Conservation (phyloP, 2,113 vertebrate species). For the Montifringilla adamsi region DNA sequence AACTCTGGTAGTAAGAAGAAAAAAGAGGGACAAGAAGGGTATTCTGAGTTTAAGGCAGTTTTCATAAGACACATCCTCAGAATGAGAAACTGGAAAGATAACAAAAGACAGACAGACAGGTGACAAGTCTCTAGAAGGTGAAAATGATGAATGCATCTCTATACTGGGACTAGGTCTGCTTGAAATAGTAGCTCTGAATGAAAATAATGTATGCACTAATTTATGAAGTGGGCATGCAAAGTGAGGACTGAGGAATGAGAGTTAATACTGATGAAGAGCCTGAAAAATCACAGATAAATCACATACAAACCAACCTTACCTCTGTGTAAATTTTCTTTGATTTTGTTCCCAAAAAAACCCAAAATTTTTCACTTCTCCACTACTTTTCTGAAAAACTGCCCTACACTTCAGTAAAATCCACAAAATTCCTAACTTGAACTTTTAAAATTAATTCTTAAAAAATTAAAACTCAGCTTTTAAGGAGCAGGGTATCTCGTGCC, state of each 20-base stretch:
- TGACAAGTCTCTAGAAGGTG: not conserved
- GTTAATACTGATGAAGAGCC: not conserved
- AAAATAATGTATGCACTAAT: not conserved
- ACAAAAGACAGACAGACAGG: not conserved
- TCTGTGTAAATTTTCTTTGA: not conserved
- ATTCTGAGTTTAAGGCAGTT: not conserved
- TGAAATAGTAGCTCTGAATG: not conserved
- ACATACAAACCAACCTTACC: not conserved
- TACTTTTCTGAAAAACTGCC: not conserved
- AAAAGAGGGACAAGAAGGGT: not conserved
- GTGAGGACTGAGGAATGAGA: not conserved
- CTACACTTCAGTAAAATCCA: not conserved
- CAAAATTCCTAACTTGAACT: not conserved
- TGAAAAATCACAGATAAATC: not conserved
- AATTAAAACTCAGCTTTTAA: not conserved
- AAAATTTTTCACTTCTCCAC: not conserved
- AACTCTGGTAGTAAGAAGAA: not conserved
- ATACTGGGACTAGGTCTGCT: not conserved
- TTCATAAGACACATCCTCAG: not conserved
- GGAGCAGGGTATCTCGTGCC: not conserved
- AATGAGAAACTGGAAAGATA: not conserved
- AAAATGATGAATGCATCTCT: not conserved
- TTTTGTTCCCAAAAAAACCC: not conserved
- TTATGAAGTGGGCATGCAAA: not conserved
- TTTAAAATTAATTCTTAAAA: not conserved